Base-by-base conservation (phyloP, 2,113 vertebrate species). In the Colaptes auratus region DNA sequence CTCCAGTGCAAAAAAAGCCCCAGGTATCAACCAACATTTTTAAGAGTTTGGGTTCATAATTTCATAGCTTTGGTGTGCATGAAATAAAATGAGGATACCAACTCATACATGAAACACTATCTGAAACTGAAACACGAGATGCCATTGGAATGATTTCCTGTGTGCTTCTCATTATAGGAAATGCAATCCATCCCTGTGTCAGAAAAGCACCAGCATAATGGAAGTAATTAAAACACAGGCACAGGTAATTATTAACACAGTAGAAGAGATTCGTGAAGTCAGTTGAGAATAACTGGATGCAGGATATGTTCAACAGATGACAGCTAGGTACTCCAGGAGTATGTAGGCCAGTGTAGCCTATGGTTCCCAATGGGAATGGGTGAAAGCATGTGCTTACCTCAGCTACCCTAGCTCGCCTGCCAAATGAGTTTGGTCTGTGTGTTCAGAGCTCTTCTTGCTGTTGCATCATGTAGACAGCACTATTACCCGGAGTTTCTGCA, bases 371-470 rank as follows among this genome's bases (percentile, higher is more conserved):
- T 2, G 24, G 31, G 35, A 59, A 86, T 71, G 12, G 20, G 7
- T 36, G 39, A 82, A 48, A 48, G 33, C 12, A 8, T 2, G 4
- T 42, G 15, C 31, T 75, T 36, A 12, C 10, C n/a, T 4, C 2
- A 79, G 19, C 8, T 35, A 56, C 23, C 9, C 10, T 55, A 36
- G 12, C 16, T 73, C 27, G 66, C 27, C 19, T 4, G 9, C 28
- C 0, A 0, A 2, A 6, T 10, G 15, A 30, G 12, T 6, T 2
- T 1, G 4, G 25, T 7, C 9, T 52, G 24, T 5, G 10, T 65
- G 16, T 24, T 17, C 5, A 1, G 15, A 70, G 6, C 13, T 35
- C 7, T 42, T 15, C 33, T 82, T 53, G 12, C 25, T 64, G 13
- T 69, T 17, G 25, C 8, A 30, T 15, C 4, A 1, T 33, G 39